These are phyloP conservation scores for Suncus etruscus DNA, from an alignment of 2,113 vertebrate genomes.

Conservation along the genomic window DNA sequence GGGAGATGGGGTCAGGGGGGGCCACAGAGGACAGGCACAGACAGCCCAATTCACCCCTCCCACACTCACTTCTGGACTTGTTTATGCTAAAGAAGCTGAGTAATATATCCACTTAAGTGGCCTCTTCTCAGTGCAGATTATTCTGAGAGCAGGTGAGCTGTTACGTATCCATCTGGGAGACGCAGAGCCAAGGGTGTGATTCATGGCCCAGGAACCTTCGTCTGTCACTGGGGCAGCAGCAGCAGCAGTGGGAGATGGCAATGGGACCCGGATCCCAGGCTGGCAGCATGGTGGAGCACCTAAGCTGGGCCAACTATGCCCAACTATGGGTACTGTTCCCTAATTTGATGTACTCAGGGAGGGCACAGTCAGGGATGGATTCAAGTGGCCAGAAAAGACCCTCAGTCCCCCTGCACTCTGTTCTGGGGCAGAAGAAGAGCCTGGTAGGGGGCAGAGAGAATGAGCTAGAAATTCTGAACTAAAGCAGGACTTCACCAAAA, in stretches of 20 bases:
- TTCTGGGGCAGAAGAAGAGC: background rate
- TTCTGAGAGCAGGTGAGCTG: slow-evolving; percentile 77
- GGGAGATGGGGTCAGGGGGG: slow-evolving; percentile 45
- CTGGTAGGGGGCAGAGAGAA: too few species aligned
- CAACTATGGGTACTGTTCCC: fast-evolving
- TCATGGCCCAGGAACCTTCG: background rate
- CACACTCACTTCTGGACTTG: slow-evolving; percentile 27
- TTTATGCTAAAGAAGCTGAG: slow-evolving; percentile 69
- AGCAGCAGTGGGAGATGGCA: background rate
- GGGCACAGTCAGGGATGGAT: background rate
- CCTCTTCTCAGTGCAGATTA: slow-evolving; percentile 78
- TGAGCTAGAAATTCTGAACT: background rate
- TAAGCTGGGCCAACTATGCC: background rate
- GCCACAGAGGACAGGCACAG: background rate
- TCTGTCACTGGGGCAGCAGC: background rate
- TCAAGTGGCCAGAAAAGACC: background rate
- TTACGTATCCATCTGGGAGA: slow-evolving; percentile 69
- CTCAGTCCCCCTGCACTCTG: too few species aligned
- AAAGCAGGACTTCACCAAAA: background rate
- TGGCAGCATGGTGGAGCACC: background rate
- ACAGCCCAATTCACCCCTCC: background rate
- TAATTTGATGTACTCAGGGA: background rate
- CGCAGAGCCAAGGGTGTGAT: slow-evolving; percentile 35
- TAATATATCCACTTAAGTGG: slow-evolving; percentile 82
- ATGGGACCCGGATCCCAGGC: background rate